phyloP scores from a whole-genome alignment of 2,888 invertebrate genomes.

The Leptura quadrifasciata region DNA sequence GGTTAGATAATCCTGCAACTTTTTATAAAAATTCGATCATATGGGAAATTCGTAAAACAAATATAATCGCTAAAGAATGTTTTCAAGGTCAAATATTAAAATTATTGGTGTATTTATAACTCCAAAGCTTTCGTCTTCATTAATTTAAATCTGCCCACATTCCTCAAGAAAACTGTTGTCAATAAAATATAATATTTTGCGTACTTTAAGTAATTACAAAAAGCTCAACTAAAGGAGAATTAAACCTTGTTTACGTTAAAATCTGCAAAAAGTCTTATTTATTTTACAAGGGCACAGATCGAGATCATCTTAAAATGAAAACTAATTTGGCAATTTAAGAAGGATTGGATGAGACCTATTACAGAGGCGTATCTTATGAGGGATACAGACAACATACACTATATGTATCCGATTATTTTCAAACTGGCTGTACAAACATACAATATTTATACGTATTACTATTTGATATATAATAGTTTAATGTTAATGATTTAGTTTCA shows the following conservation, averaged over 20 bases:
- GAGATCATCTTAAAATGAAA: not conserved
- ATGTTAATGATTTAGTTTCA: too few species aligned
- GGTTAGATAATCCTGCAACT: not conserved
- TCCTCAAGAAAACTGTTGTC: not conserved
- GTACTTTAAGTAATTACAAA: not conserved
- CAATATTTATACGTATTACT: too few species aligned
- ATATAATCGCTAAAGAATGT: not conserved
- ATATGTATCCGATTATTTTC: too few species aligned
- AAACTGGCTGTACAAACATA: too few species aligned
- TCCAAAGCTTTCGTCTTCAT: not conserved
- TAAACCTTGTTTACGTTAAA: slow-evolving; percentile 3
- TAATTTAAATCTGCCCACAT: not conserved
- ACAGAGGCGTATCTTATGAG: not conserved
- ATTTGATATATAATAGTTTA: too few species aligned
- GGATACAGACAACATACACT: not conserved
- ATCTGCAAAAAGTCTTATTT: not conserved
- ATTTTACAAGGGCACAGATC: not conserved
- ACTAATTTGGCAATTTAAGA: not conserved
- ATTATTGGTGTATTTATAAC: not conserved
- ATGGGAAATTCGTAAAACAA: not conserved
- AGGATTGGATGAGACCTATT: not conserved
- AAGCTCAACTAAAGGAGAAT: not conserved
- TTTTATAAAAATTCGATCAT: not conserved
- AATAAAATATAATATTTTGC: not conserved
- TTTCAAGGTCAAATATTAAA: not conserved